Evolutionary conservation across 2,888 invertebrate genomes (phyloP).

Genomic region (Eristalis arbustorum): DNA sequence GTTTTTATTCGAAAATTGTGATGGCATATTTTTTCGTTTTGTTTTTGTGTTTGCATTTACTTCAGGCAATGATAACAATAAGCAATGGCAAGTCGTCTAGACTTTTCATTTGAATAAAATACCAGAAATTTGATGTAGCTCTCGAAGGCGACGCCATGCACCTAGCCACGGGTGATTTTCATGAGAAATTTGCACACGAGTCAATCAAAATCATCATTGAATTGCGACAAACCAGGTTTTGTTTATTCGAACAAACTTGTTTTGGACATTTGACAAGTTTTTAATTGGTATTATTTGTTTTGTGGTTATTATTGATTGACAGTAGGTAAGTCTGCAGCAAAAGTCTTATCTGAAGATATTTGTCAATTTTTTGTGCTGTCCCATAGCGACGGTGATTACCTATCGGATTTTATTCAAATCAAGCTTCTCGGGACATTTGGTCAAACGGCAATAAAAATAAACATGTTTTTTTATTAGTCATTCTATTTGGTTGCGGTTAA

Average conservation of each 20-base stretch:
- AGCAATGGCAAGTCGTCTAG: conserved; percentile 2
- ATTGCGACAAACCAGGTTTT: not conserved
- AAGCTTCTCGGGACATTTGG: not conserved
- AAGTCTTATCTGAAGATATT: not conserved
- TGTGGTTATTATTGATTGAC: not conserved
- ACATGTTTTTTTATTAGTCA: no score
- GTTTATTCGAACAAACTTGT: not conserved
- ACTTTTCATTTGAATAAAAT: conserved; percentile 21
- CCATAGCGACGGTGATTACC: not conserved
- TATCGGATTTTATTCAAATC: not conserved
- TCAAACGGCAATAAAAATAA: no score
- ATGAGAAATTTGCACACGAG: not conserved
- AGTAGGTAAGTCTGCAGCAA: not conserved
- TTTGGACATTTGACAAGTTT: not conserved
- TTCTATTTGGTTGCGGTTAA: no score
- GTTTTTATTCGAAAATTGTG: not conserved
- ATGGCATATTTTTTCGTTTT: not conserved
- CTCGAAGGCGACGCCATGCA: no score
- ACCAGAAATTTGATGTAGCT: not conserved
- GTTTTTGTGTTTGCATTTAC: not conserved
- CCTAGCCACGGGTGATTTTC: no score
- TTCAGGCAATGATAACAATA: not conserved
- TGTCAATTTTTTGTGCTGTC: not conserved
- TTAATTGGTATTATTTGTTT: not conserved
- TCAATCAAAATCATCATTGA: not conserved